Base-by-base conservation (phyloP, 2,888 invertebrate genomes). In the Seira ritae region DNA sequence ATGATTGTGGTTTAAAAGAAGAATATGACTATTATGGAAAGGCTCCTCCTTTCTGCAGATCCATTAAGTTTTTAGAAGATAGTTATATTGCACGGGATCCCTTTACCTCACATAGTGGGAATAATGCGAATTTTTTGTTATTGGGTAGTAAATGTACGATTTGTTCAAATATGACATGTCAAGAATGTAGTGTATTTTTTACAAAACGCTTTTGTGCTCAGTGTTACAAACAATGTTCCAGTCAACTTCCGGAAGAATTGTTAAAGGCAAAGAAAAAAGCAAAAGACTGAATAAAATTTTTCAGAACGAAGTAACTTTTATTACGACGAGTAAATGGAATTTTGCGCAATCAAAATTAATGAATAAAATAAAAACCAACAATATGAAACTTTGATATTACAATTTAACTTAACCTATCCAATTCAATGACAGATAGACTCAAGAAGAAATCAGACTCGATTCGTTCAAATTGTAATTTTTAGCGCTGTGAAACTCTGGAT, bases 41-140 rank as follows among this genome's bases (percentile, higher is more conserved):
- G 15, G 92, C 93, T 84, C 96, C 96, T 23, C 94, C 95, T 1
- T 96, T 96, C 90, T 93, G 94, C 1, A 93, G 93, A 86, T 93
- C 94, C 80, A 92, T 95, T 55, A 90, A 91, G 46, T 93, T 96
- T 77, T 91, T 92, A 87, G 96, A 96, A 90, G 93, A 95, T 42
- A 94, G 94, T 84, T 97, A 95, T 90, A 91, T 96, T 0, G 95
- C 96, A 93, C 95, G 95, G 89, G 97, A 97, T 91, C 97, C 97
- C 0, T 97, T 97, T 90, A 93, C 94, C 89, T 93, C 94, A 0
- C 88, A 88, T n/a, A 86, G 88, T 12, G 94, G 94, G 4, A 94
- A 94, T 77, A 94, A 93, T 90, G 94, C 94, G n/a, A 95, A 96
- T 91, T 94, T 94, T 89, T 91, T 96, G 84, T 92, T 96, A 1